These are phyloP conservation scores for Pyralis farinalis DNA, from an alignment of 2,888 invertebrate genomes.

Conservation along the genomic window DNA sequence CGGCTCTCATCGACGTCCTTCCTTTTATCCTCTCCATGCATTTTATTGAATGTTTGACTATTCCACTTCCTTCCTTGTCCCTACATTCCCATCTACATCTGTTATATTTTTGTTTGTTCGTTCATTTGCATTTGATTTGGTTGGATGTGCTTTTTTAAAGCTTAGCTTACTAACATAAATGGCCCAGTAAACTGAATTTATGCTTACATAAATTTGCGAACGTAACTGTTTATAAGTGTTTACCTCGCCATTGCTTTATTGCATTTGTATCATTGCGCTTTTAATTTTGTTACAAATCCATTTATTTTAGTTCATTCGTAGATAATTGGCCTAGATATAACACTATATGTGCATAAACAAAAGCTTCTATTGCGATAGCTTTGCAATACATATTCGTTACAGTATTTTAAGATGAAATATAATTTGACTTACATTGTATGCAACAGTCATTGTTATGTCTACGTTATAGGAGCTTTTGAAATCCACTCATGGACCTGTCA, in stretches of 20 bases:
- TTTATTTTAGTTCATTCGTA: constrained; percentile 19
- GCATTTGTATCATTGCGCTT: constrained; percentile 21
- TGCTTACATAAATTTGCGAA: background rate
- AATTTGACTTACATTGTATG: background rate
- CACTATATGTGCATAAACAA: constrained; percentile 20
- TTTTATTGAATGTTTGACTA: constrained; percentile 35
- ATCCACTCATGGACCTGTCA: background rate
- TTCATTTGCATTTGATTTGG: constrained; percentile 56
- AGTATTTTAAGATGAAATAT: background rate
- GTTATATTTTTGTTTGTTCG: constrained; percentile 50
- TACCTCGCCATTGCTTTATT: constrained; percentile 33
- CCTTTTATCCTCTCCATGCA: constrained; percentile 54
- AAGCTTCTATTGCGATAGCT: constrained; percentile 63
- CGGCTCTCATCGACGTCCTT: constrained; percentile 76
- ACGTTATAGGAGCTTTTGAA: constrained; percentile 43
- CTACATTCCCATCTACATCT: constrained; percentile 50
- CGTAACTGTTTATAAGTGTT: no score
- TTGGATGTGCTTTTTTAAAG: constrained; percentile 38
- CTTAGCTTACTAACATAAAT: constrained; percentile 46
- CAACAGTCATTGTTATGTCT: background rate
- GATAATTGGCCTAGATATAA: constrained; percentile 8
- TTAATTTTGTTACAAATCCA: constrained; percentile 26
- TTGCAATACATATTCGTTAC: constrained; percentile 19
- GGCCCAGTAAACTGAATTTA: constrained; percentile 39
- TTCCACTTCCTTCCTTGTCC: constrained; percentile 42